Evolutionary conservation across 2,888 invertebrate species (phyloP), one percentile per base, ranked within the genome.

Genomic region (Lamellibrachia satsuma): DNA sequence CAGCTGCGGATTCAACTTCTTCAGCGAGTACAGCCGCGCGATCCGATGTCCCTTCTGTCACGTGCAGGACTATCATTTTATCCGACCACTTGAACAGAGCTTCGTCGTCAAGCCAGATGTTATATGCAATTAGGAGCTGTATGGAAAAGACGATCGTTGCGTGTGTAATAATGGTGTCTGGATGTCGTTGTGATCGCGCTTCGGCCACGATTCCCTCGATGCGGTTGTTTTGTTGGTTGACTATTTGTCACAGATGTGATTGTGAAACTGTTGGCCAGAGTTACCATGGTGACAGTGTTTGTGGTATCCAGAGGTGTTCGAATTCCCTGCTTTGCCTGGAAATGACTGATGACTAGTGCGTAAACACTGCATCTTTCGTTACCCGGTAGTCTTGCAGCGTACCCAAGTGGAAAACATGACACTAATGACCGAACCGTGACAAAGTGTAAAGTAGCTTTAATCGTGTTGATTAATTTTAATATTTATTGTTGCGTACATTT

Each of bases 21-120:
- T 98, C 97, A 99, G 98, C 95, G 99, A 99, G 97, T 99, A 99
- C 97, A 96, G 95, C 93, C 97, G 98, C 96, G 98, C 98, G 95
- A 98, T 98, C 96, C 98, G 98, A 95, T 99, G 99, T 97, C 98
- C 98, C 90, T 98, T 98, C 97, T 99, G 99, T 97, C 98, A 98
- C 95, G 97, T 98, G 92, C 97, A 98, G 95, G 99, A 99, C 97
- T 98, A 98, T 93, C 99, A 99, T 97, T 99, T 99, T 97, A 98
- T 99, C 95, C 99, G 99, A 97, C 98, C 98, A 92, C 97, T 99
- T 2, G 91, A 75, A 7, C 91, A 94, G 15, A 52, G 91, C 92
- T 94, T 93, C 93, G 92, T 57, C 52, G 52, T 90, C 91, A 93
- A 90, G 39, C 91, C 57, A 75, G 22, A 75, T 75, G 75, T 75